Base-by-base conservation (phyloP, 1,140 invertebrate species). In the Bombus waltoni region DNA sequence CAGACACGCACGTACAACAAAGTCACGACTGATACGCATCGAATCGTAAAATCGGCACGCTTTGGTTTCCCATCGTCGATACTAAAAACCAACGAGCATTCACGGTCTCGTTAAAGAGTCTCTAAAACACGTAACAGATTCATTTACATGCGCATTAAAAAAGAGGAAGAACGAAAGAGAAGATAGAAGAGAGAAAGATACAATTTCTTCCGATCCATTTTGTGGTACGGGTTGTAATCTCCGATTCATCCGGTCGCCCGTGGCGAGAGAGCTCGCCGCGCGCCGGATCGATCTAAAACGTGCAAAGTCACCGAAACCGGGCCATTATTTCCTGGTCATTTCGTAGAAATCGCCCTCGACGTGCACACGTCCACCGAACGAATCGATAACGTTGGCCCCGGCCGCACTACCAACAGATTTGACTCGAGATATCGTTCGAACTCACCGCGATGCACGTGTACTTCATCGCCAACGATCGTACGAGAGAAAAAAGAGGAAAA, bases 311-410 rank as follows among this genome's bases (percentile, higher is more conserved):
- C 73, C 66, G 70, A 85, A 86, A 82, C 70, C 79, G 57, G 71
- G 57, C 81, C 81, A 78, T 87, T 87, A 90, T 91, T 92, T 92
- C 86, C 83, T 78, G 74, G 85, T 74, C 87, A 81, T 89, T 88
- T 77, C 79, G 73, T 85, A 87, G 81, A 78, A 76, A 78, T 77
- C 74, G 35, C 79, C 47, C 6, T 15, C 40, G 40, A 18, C 74
- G 76, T 77, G 75, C 53, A 38, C 47, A 73, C 70, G 73, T 78
- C 80, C 68, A 68, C 80, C 59, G 82, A 40, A 81, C 70, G 78
- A 88, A 92, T 91, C 91, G 89, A 92, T 92, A 92, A 86, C 79
- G 62, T 47, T 53, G 40, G 18, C 47, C 82, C 88, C 89, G 59
- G 47, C 47, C 47, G 47, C 47, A 53, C 18, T 18, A 53, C 85